Evolutionary conservation across 92 coral and sea anemone species (phyloP).

Genomic region (Chrysogorgia sp.): DNA sequence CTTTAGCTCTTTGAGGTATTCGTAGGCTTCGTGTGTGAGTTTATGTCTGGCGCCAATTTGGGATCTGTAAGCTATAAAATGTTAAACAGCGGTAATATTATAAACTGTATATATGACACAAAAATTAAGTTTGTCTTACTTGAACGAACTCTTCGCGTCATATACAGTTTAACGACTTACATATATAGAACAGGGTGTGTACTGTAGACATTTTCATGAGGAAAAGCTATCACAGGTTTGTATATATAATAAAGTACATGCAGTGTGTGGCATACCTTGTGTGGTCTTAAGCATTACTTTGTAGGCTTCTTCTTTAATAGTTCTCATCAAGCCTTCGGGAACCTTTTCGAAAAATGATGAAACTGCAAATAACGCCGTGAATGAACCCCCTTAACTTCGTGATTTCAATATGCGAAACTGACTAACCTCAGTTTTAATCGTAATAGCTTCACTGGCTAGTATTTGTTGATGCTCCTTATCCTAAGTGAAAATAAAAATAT

Average conservation of each 20-base stretch:
- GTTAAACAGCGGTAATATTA: too few relatives aligned
- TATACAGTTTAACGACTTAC: too few relatives aligned
- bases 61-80: conserved; percentile 59
- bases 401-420: too few relatives aligned
- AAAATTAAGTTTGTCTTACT: too few relatives aligned
- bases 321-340: conserved; percentile 53
- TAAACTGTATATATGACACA: too few relatives aligned
- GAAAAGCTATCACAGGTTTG: neutral
- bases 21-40: conserved; percentile 56
- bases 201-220: too few relatives aligned
- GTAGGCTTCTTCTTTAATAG: conserved; percentile 61
- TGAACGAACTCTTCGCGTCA: too few relatives aligned
- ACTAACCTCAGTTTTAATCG: conserved; percentile 63
- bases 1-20: conserved; percentile 39
- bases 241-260: neutral
- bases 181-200: too few relatives aligned
- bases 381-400: neutral
- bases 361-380: neutral
- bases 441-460: conserved; percentile 44
- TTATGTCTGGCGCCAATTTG: conserved; percentile 66
- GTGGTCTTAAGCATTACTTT: conserved; percentile 58
- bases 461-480: conserved; percentile 56
- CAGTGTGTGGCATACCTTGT: conserved; percentile 34
- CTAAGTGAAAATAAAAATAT: conserved; percentile 9
- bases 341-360: conserved; percentile 43